Conservation (phyloP, 2,888 invertebrate species). For the Argyresthia goedartella region DNA sequence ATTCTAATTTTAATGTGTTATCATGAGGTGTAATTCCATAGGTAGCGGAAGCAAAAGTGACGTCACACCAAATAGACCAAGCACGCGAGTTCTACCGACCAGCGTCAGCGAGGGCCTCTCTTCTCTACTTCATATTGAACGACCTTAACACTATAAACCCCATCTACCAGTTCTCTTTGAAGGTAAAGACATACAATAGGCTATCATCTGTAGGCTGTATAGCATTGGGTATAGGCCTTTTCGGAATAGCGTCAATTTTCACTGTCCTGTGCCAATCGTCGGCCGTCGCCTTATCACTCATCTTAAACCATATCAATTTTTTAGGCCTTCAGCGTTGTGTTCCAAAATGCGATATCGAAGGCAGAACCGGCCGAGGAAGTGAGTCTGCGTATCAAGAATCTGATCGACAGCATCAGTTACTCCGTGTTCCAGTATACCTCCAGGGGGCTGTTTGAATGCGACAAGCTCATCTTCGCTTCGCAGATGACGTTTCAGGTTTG, state of each 20-base stretch:
- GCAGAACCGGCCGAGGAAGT: constrained; percentile 88
- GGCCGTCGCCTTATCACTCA: background rate
- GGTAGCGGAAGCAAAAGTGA: constrained; percentile 91
- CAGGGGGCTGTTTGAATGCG: constrained; percentile 94
- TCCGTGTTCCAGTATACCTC: constrained; percentile 96
- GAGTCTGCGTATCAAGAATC: constrained; percentile 82
- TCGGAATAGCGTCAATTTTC: too few relatives aligned
- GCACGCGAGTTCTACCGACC: constrained; percentile 91
- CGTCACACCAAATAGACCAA: constrained; percentile 92
- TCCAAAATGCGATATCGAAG: constrained; percentile 93
- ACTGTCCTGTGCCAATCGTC: background rate
- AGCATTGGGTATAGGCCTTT: too few relatives aligned
- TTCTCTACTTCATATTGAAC: constrained; percentile 95
- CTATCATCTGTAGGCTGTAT: too few relatives aligned
- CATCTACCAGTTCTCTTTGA: constrained; percentile 96
- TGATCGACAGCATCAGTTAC: constrained; percentile 95
- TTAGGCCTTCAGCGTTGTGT: constrained; percentile 97
- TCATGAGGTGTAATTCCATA: constrained; percentile 15
- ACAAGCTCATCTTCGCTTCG: constrained; percentile 95
- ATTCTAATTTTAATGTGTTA: too few relatives aligned
- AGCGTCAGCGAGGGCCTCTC: constrained; percentile 92
- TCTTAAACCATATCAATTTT: constrained; percentile 4
- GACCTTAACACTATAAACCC: constrained; percentile 96
- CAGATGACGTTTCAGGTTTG: constrained; percentile 95
- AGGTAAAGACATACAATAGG: constrained; percentile 65